Base-by-base conservation (phyloP, 1,140 invertebrate genomes). In the Bactericera cockerelli region DNA sequence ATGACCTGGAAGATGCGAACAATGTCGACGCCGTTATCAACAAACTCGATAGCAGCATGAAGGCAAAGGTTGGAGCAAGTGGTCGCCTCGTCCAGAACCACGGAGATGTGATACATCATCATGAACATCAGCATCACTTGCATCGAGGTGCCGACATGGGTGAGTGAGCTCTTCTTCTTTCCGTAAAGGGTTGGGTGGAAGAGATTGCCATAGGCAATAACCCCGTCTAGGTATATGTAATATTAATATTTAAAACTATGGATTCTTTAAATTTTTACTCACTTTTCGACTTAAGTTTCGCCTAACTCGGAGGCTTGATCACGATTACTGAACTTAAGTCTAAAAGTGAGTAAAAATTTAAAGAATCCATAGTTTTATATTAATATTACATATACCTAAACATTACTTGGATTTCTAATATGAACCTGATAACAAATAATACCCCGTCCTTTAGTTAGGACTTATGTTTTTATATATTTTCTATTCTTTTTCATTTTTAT, bases 121-220 rank as follows among this genome's bases (percentile, higher is more conserved):
- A 16, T n/a, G 4, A 49, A 4, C 42, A 16, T n/a, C 42, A 49
- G 3, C 42, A 49, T 22, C 42, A 49, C 19, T 22, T 16, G 28
- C 28, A 31, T 49, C n/a, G 42, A 10, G 22, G 22, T 49, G 42
- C 42, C 42, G 42, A 49, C 42, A 49, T 49, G 42, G 42, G 42
- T 49, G 19, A 49, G 42, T 49, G n/a, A 16, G 10, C 33, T 36
- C 10, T 36, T 36, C 10, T 11, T 11, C 16, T 36, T 11, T 36
- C 10, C 10, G 16, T 36, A 36, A 36, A 36, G 16, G 16, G 10
- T n/a, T n/a, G n/a, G n/a, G n/a, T n/a, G n/a, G n/a, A n/a, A n/a
- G n/a, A n/a, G n/a, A n/a, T n/a, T n/a, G n/a, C n/a, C n/a, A n/a
- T n/a, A n/a, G n/a, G n/a, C n/a, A n/a, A n/a, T n/a, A n/a, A n/a